Evolutionary conservation across 23 tunicate genomes (phyloP).

Genomic region (Halocynthia roretzi): DNA sequence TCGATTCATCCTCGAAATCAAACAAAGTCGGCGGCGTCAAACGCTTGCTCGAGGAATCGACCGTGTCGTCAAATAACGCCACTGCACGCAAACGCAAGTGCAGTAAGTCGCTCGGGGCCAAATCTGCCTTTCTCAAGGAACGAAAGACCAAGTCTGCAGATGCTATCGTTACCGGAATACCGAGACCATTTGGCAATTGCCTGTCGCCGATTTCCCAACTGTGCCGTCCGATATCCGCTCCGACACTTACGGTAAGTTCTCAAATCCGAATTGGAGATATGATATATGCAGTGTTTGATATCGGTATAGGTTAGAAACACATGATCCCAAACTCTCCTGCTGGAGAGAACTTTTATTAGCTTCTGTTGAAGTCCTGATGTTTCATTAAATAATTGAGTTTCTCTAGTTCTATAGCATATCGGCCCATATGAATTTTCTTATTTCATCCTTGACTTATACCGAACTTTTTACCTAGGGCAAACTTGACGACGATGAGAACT

Average conservation of each 20-base stretch:
- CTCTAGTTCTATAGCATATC: too few relatives aligned
- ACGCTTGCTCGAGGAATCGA: constrained; percentile 51
- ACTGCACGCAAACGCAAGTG: constrained; percentile 50
- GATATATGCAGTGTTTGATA: background rate
- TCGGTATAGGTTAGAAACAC: background rate
- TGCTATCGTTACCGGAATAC: constrained; percentile 22
- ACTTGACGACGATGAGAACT: constrained; percentile 48
- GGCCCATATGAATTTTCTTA: too few relatives aligned
- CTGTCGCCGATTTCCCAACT: too few relatives aligned
- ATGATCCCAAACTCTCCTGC: background rate
- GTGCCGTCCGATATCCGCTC: constrained; percentile 76
- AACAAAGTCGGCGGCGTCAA: constrained; percentile 54
- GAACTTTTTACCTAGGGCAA: constrained; percentile 2
- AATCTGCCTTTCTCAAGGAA: constrained; percentile 24
- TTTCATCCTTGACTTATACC: too few relatives aligned
- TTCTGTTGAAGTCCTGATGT: background rate
- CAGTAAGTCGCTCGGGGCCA: constrained; percentile 28
- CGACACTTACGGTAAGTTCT: constrained; percentile 53
- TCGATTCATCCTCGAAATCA: background rate
- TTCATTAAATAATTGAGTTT: background rate
- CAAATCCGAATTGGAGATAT: background rate
- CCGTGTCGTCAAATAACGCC: constrained; percentile 10
- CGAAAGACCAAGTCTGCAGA: constrained; percentile 82
- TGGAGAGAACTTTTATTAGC: background rate
- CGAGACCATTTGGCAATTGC: constrained; percentile 12